Base-by-base conservation (phyloP, 2,113 vertebrate species). In the Sclerurus mexicanus region DNA sequence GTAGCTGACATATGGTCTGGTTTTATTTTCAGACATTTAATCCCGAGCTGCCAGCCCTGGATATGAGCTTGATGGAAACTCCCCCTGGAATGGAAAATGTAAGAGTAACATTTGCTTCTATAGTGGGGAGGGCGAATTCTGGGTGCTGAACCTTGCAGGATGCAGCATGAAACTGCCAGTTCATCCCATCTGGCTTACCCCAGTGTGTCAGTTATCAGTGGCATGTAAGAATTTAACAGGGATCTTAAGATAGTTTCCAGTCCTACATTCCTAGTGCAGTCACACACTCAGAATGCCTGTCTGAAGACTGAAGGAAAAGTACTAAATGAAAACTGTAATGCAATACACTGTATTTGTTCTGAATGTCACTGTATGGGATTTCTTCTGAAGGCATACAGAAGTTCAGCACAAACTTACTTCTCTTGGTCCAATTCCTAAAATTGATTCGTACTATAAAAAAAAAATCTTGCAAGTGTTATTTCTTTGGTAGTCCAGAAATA, bases 11-110 rank as follows among this genome's bases (percentile, higher is more conserved):
- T 22, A 7, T 2, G 5, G 11, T 64, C 56, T 92, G 72, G 6
- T 87, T 91, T 85, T 83, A 21, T 90, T 94, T 97, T 90, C 92
- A 98, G 95, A 46, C 84, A 8, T 58, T 96, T 76, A 96, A 77
- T 91, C 88, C 89, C 11, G 95, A 98, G 76, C 91, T 98, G 89
- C 95, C 92, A 75, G 93, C 82, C 59, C 87, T 96, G 85, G 94
- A 97, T 75, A 82, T 64, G 77, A 96, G 28, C 44, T 71, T 93
- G 91, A 90, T 77, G 81, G 91, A 95, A 93, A 73, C 56, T 72
- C 95, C 94, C 16, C 25, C 95, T 75, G 75, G 72, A 72, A 58
- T 93, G 80, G 71, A 95, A 88, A 91, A 95, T 87, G 97, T 98
- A 95, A 96, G 95, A 93, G 47, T 27, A 64, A 72, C 52, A 74